phyloP scores from a whole-genome alignment of 1,140 invertebrate genomes.

The Panagrolaimus sp. region DNA sequence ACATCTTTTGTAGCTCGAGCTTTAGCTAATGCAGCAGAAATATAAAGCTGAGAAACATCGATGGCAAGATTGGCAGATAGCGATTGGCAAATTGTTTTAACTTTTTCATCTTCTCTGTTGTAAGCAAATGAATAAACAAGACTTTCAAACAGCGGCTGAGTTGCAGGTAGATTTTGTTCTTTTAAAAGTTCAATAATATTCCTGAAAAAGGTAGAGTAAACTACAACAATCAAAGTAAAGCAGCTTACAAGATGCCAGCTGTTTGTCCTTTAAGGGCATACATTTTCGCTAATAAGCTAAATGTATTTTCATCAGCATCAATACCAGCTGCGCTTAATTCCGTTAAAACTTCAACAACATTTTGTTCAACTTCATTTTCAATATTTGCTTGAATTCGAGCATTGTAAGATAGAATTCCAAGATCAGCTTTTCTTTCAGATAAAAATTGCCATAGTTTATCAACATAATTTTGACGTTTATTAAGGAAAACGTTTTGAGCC shows the following conservation, averaged over 20 bases:
- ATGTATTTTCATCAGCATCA: neutral
- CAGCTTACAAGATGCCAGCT: slow-evolving; percentile 5
- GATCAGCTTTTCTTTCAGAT: neutral
- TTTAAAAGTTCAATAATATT: slow-evolving; percentile 2
- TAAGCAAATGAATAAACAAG: slow-evolving; percentile 2
- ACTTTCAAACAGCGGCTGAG: neutral
- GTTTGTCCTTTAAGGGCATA: neutral
- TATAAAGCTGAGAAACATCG: neutral
- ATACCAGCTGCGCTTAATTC: neutral
- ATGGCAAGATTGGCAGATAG: neutral
- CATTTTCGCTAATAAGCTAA: neutral
- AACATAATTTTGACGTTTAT: neutral
- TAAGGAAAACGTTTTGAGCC: neutral
- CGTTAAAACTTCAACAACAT: neutral
- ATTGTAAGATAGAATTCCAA: neutral
- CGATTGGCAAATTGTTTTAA: neutral
- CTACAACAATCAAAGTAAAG: neutral
- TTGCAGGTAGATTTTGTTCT: slow-evolving; percentile 4
- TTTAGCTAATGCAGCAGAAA: slow-evolving; percentile 2
- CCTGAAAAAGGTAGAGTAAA: neutral
- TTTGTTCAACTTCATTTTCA: neutral
- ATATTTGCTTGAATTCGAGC: neutral
- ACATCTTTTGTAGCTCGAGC: neutral
- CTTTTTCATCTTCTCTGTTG: neutral
- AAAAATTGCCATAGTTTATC: neutral